Evolutionary conservation across 2,113 vertebrate genomes (phyloP).

Genomic region (Eupsittula cactorum): DNA sequence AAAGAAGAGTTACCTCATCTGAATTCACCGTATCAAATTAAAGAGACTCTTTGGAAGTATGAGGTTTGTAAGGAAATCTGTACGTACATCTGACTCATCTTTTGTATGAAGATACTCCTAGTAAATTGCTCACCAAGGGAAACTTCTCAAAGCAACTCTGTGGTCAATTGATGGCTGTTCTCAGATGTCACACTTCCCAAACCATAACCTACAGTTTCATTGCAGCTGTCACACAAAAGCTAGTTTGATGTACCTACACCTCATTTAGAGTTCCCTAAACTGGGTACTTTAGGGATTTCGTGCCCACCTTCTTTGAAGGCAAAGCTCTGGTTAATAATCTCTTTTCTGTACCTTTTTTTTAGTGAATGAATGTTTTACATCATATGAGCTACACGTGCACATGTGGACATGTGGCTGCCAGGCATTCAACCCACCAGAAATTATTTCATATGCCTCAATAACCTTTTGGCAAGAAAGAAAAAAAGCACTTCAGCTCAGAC

Average conservation of each 20-base stretch:
- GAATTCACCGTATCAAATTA: background rate
- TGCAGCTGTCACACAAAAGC: background rate
- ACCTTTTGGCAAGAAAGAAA: background rate
- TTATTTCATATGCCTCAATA: background rate
- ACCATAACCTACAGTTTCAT: rapidly evolving
- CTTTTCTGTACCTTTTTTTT: background rate
- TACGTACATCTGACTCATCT: background rate
- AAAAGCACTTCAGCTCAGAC: background rate
- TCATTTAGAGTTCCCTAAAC: background rate
- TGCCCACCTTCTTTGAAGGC: background rate
- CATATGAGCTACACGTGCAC: rapidly evolving
- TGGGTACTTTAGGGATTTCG: rapidly evolving
- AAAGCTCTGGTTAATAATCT: background rate
- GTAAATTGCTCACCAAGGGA: background rate
- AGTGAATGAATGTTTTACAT: background rate
- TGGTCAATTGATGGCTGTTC: background rate
- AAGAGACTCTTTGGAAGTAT: background rate
- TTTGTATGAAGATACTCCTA: background rate
- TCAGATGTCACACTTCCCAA: background rate
- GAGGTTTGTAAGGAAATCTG: background rate
- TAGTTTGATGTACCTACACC: background rate
- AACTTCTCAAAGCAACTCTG: background rate
- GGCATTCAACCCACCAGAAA: background rate
- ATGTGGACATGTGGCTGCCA: background rate
- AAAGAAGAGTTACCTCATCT: constrained; percentile 34